These are phyloP conservation scores for Myotis yumanensis DNA, from an alignment of 2,113 vertebrate species.

Conservation along the genomic window DNA sequence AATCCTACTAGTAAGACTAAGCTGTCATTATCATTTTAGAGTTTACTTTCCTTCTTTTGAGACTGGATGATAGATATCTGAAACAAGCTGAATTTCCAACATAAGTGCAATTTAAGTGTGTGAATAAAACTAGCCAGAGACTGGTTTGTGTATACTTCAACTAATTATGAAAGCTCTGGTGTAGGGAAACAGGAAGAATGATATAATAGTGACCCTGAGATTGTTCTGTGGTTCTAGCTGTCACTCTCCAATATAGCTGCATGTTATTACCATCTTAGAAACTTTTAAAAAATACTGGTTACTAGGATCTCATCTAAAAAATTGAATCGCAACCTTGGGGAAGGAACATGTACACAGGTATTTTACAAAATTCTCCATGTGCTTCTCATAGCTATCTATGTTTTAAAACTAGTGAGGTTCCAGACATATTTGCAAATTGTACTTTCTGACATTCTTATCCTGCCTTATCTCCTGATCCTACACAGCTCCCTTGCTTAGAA, in stretches of 20 bases:
- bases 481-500: too few relatives aligned
- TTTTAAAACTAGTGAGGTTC: background rate
- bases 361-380: background rate
- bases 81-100: background rate
- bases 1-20: background rate
- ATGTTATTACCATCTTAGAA: background rate
- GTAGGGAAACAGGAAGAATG: background rate
- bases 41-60: background rate
- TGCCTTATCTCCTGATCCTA: too few relatives aligned
- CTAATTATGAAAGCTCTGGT: background rate
- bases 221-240: background rate
- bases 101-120: too few relatives aligned
- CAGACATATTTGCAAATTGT: background rate
- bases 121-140: background rate
- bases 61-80: background rate
- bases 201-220: background rate
- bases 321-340: background rate
- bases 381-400: background rate
- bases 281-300: background rate
- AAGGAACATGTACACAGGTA: background rate
- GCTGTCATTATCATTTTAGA: background rate
- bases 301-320: background rate
- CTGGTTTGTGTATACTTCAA: background rate
- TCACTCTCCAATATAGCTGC: background rate
- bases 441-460: background rate